Conservation (phyloP, 1,140 invertebrate genomes). For the Drosophila auraria region DNA sequence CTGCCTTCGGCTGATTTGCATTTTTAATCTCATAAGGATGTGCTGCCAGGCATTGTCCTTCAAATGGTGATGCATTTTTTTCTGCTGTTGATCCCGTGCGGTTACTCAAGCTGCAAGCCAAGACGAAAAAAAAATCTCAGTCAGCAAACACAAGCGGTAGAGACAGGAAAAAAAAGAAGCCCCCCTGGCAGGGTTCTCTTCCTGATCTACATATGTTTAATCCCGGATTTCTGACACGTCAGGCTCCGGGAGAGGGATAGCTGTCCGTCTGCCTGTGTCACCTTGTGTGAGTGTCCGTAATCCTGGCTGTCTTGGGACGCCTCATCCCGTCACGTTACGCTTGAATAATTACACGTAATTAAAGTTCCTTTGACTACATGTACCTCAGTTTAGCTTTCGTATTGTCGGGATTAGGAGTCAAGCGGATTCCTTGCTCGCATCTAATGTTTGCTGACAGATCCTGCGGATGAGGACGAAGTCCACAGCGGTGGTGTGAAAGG, state of each 20-base stretch:
- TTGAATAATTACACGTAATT: conserved; percentile 82
- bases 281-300: conserved; percentile 38
- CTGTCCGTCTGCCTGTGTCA: conserved; percentile 15
- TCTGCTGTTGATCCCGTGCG: conserved; percentile 28
- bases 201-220: conserved; percentile 80
- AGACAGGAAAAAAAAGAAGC: conserved; percentile 41
- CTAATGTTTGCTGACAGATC: conserved; percentile 54
- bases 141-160: conserved; percentile 17
- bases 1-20: conserved; percentile 80
- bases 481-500: conserved; percentile 16
- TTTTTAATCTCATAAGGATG: conserved; percentile 85
- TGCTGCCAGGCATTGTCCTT: conserved; percentile 71
- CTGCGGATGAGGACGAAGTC: conserved; percentile 17
- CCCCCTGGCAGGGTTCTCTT: conserved; percentile 32
- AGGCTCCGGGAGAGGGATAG: conserved; percentile 40
- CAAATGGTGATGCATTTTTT: conserved; percentile 48
- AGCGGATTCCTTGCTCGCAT: conserved; percentile 48
- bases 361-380: conserved; percentile 61
- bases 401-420: conserved; percentile 63
- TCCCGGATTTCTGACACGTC: conserved; percentile 79
- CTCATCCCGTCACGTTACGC: conserved; percentile 63
- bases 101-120: conserved; percentile 69
- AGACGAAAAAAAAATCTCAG: conserved; percentile 48
- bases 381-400: conserved; percentile 66
- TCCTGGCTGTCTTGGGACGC: conserved; percentile 42